A percentile compares a stretch with the other conserved stretches of the same genome.
These are phyloP conservation scores for Xylota sylvarum DNA, from an alignment of 2,888 invertebrate genomes.

Conservation along the genomic window DNA sequence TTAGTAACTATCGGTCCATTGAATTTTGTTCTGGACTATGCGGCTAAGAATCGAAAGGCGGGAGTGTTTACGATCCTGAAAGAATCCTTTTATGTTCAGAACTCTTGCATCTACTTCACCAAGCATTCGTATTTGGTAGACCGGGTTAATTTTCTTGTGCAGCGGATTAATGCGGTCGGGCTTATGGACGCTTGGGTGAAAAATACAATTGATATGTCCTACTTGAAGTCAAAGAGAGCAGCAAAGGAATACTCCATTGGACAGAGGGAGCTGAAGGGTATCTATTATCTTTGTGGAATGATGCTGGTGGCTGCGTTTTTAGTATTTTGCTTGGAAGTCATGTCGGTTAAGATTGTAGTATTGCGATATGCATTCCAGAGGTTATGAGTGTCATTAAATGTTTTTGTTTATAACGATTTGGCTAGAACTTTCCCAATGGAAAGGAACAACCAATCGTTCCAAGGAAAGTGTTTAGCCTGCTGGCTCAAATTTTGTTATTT, in stretches of 20 bases:
- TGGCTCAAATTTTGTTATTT: too few species aligned
- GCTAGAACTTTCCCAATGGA: too few species aligned
- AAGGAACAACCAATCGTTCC: too few species aligned
- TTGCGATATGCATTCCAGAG: neutral
- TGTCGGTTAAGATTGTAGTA: conserved; percentile 13
- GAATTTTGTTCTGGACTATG: conserved; percentile 73
- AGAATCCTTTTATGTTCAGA: conserved; percentile 17
- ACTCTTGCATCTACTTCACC: conserved; percentile 77
- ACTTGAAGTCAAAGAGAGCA: neutral
- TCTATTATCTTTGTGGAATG: conserved; percentile 36
- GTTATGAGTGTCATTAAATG: neutral
- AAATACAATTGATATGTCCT: conserved; percentile 27
- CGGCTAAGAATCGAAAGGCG: conserved; percentile 27
- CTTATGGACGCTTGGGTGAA: conserved; percentile 78
- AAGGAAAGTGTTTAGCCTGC: too few species aligned
- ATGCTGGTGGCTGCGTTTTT: conserved; percentile 26
- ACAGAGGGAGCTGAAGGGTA: conserved; percentile 24
- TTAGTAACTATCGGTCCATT: conserved; percentile 68
- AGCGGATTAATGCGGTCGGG: conserved; percentile 78
- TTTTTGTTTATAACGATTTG: neutral
- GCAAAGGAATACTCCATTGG: conserved; percentile 1
- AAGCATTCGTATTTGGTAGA: conserved; percentile 80
- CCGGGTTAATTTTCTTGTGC: conserved; percentile 79
- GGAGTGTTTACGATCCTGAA: conserved; percentile 34
- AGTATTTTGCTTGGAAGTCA: conserved; percentile 52